A percentile compares a stretch with the other conserved stretches of the same genome.
Conservation (phyloP, 2,797 vertebrate genomes). For the Taenioides sp. region DNA sequence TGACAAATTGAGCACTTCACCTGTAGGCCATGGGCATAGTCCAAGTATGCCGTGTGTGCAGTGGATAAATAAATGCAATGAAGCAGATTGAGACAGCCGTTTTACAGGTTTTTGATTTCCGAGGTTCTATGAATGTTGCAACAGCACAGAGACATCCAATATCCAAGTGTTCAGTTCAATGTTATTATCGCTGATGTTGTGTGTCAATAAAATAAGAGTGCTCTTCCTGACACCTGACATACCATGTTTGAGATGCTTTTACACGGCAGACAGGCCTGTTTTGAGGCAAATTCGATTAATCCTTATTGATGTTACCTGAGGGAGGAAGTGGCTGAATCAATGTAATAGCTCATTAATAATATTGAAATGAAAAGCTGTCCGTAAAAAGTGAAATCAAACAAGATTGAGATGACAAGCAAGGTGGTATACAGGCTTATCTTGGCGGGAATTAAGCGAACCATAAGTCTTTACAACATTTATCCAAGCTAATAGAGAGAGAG, state of each 20-base stretch:
- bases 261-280: constrained; percentile 6
- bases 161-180: constrained; percentile 36
- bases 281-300: constrained; percentile 46
- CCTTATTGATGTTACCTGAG: constrained; percentile 31
- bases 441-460: constrained; percentile 17
- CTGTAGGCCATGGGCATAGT: not conserved
- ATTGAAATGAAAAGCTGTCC: constrained; percentile 12
- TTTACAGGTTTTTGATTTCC: constrained; percentile 25
- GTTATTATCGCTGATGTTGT: constrained; percentile 49
- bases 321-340: constrained; percentile 20
- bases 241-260: constrained; percentile 33
- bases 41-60: constrained; percentile 3
- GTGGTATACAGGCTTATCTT: constrained; percentile 15
- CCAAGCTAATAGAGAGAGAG: constrained; percentile 35
- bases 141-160: constrained; percentile 34
- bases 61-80: constrained; percentile 67
- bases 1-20: not conserved
- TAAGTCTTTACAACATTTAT: constrained; percentile 31
- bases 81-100: constrained; percentile 43
- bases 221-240: constrained; percentile 38
- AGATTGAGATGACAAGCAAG: constrained; percentile 10
- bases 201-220: constrained; percentile 50
- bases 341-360: constrained; percentile 15
- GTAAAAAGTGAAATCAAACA: constrained; percentile 25
- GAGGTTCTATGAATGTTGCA: constrained; percentile 1